Conservation (phyloP, 2,888 invertebrate genomes). For the Lypha dubia region DNA sequence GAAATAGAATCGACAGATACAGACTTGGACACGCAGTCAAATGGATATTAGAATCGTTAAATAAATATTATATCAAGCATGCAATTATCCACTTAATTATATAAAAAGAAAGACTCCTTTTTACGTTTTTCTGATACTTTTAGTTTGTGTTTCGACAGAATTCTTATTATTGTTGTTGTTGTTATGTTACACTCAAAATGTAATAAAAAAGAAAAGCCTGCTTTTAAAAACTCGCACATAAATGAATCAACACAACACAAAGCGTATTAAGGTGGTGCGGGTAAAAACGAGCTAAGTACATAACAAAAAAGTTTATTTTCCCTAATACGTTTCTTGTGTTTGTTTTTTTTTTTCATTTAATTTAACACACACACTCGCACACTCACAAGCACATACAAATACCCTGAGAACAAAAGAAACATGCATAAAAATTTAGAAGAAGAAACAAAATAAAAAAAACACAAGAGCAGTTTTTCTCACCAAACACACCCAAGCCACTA, state of each 20-base stretch:
- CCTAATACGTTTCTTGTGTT: no score
- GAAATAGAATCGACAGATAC: not conserved
- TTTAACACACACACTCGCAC: conserved; percentile 41
- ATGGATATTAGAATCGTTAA: conserved; percentile 25
- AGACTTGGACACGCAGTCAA: not conserved
- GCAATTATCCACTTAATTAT: conserved; percentile 10
- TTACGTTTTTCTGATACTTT: not conserved
- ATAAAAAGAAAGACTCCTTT: conserved; percentile 14
- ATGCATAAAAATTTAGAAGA: not conserved
- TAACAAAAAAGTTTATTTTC: conserved; percentile 42
- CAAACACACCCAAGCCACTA: not conserved
- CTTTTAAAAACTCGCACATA: conserved; percentile 29
- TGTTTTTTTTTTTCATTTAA: conserved; percentile 32
- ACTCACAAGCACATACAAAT: no score
- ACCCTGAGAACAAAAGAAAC: conserved; percentile 1
- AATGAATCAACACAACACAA: conserved; percentile 42
- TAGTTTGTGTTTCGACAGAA: conserved; percentile 16
- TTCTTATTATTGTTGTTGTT: conserved; percentile 40
- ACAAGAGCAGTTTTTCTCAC: conserved; percentile 11
- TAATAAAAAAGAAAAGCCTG: conserved; percentile 65
- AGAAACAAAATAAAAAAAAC: no score
- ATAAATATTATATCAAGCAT: conserved; percentile 4
- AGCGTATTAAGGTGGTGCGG: not conserved
- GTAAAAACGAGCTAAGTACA: conserved; percentile 1
- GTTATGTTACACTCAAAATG: conserved; percentile 56